Evolutionary conservation across 2,888 invertebrate genomes (phyloP).

Genomic region (Trissoscelio sp.): DNA sequence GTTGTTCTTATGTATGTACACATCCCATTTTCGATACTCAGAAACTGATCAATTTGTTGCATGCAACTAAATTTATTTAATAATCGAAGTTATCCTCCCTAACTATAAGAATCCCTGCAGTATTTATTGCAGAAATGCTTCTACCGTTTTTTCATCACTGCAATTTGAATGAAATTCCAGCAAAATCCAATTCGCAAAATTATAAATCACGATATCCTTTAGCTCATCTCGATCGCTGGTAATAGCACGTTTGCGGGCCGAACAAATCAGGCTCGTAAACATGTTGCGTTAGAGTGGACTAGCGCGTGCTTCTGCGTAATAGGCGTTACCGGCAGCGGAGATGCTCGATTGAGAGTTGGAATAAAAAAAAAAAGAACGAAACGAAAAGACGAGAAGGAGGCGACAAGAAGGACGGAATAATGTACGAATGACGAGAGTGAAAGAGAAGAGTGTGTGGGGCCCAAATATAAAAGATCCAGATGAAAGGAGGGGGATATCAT

Average conservation of each 20-base stretch:
- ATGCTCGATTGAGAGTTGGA: constrained; percentile 26
- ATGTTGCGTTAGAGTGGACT: constrained; percentile 52
- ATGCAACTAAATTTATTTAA: no score
- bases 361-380: constrained; percentile 22
- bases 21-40: no score
- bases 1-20: no score
- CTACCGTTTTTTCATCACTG: constrained; percentile 1
- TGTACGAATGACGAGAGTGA: no score
- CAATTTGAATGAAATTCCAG: constrained; percentile 52
- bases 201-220: constrained; percentile 61
- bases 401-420: no score
- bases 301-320: constrained; percentile 63
- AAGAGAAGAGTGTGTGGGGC: neutral
- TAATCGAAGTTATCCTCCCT: no score
- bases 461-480: neutral
- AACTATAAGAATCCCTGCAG: neutral
- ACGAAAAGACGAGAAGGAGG: neutral
- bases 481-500: constrained; percentile 30
- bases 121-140: neutral
- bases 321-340: constrained; percentile 63
- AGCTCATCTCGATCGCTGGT: constrained; percentile 51
- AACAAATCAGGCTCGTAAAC: constrained; percentile 68
- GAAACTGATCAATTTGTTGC: no score
- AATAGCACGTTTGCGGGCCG: constrained; percentile 64
- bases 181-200: constrained; percentile 61